Conservation (phyloP, 2,888 invertebrate species). For the Gastracanthus pulcherrimus region DNA sequence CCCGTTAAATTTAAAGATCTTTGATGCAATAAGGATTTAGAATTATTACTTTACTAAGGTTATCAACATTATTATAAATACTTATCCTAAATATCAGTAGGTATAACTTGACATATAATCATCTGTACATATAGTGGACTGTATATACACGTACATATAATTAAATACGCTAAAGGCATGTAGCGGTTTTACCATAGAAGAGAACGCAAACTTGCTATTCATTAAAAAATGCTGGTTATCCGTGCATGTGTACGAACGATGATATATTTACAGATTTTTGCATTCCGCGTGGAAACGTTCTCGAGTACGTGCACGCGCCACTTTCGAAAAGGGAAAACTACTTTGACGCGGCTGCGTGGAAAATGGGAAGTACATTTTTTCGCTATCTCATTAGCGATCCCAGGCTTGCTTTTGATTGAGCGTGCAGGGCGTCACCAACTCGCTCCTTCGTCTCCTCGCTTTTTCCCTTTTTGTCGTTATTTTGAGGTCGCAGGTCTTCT, state of each 20-base stretch:
- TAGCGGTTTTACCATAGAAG: too few species aligned
- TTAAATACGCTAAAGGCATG: too few species aligned
- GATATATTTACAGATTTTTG: slow-evolving; percentile 28
- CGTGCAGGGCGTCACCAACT: too few species aligned
- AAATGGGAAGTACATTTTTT: slow-evolving; percentile 24
- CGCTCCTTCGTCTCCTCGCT: background rate
- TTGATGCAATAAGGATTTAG: too few species aligned
- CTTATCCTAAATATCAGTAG: too few species aligned
- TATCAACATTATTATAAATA: too few species aligned
- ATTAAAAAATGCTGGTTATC: slow-evolving; percentile 24
- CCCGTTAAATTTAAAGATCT: too few species aligned
- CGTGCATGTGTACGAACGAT: background rate
- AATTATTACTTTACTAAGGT: too few species aligned
- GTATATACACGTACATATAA: too few species aligned
- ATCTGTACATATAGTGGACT: too few species aligned
- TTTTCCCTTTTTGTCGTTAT: background rate
- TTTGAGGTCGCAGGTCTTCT: slow-evolving; percentile 39
- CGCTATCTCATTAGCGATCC: slow-evolving; percentile 53
- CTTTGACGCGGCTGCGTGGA: slow-evolving; percentile 21
- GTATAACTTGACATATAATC: too few species aligned
- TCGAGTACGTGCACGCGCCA: background rate
- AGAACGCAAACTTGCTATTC: slow-evolving; percentile 2
- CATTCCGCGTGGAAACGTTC: slow-evolving; percentile 6
- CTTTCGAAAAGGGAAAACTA: background rate
- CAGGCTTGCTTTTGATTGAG: slow-evolving; percentile 27